Percentiles rank a stretch among this genome's conserved stretches.
These are phyloP conservation scores for Oxyscelio sp. DNA, from an alignment of 2,888 invertebrate species.

Conservation along the genomic window DNA sequence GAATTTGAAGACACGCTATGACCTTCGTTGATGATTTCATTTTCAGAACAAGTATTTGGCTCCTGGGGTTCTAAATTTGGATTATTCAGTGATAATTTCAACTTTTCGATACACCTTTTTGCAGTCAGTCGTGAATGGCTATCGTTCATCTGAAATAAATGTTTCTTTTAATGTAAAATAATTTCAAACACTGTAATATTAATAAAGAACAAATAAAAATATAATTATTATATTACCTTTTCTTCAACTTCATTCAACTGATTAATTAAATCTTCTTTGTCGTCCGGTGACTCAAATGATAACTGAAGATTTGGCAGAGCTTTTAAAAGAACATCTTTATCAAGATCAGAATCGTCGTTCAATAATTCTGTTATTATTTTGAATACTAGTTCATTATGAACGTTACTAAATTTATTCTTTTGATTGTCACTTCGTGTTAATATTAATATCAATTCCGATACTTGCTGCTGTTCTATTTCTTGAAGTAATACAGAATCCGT, in stretches of 20 bases:
- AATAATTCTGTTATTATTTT: conserved; percentile 83
- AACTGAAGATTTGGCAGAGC: conserved; percentile 82
- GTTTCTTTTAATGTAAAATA: conserved; percentile 2
- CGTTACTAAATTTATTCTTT: conserved; percentile 72
- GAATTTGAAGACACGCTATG: too few relatives aligned
- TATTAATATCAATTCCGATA: conserved; percentile 93
- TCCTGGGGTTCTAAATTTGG: too few relatives aligned
- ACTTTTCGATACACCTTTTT: conserved; percentile 16
- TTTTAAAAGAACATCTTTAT: conserved; percentile 81
- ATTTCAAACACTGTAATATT: too few relatives aligned
- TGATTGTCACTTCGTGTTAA: conserved; percentile 89
- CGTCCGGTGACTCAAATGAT: conserved; percentile 79
- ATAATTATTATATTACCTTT: conserved; percentile 57
- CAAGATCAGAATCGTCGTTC: conserved; percentile 80
- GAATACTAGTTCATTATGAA: conserved; percentile 84
- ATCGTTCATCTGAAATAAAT: conserved; percentile 22
- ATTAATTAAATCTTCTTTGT: conserved; percentile 79
- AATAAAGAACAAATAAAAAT: too few relatives aligned
- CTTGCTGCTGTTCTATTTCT: conserved; percentile 92
- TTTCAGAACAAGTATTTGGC: too few relatives aligned
- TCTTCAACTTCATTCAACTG: conserved; percentile 80
- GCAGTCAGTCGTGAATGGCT: not conserved
- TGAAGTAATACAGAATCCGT: conserved; percentile 93
- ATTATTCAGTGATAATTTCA: conserved; percentile 20
- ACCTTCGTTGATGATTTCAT: too few relatives aligned